These are phyloP conservation scores for Trachops cirrhosus DNA, from an alignment of 2,797 vertebrate genomes.

Conservation along the genomic window DNA sequence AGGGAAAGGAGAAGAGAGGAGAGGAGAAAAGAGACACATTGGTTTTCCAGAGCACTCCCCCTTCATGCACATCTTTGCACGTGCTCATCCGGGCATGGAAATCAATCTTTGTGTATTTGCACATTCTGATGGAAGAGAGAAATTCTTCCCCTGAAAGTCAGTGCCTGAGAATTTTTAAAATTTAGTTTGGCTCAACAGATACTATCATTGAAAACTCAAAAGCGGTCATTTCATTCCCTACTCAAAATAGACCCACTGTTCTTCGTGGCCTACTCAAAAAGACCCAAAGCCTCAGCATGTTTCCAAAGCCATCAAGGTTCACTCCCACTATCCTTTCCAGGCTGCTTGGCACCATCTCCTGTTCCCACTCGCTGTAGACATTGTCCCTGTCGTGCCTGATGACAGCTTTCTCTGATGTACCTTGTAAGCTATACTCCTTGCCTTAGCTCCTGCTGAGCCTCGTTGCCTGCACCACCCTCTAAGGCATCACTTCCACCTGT, in stretches of 20 bases:
- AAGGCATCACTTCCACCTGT: background rate
- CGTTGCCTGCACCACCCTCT: background rate
- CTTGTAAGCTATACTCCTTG: background rate
- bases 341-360: too few species aligned
- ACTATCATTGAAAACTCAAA: background rate
- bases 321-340: background rate
- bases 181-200: background rate
- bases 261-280: background rate
- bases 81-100: background rate
- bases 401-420: background rate
- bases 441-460: background rate
- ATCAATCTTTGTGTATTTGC: background rate
- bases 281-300: background rate
- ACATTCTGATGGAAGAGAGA: background rate
- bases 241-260: background rate
- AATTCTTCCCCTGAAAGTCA: background rate
- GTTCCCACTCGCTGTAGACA: fast-evolving
- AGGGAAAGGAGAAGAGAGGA: background rate
- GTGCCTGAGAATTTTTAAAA: background rate
- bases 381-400: fast-evolving
- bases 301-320: background rate
- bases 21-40: background rate
- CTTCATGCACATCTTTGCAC: background rate
- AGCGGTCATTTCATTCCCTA: background rate
- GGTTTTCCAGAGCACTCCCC: background rate